Conservation (phyloP, 1,140 invertebrate species). For the Conus ventricosus region DNA sequence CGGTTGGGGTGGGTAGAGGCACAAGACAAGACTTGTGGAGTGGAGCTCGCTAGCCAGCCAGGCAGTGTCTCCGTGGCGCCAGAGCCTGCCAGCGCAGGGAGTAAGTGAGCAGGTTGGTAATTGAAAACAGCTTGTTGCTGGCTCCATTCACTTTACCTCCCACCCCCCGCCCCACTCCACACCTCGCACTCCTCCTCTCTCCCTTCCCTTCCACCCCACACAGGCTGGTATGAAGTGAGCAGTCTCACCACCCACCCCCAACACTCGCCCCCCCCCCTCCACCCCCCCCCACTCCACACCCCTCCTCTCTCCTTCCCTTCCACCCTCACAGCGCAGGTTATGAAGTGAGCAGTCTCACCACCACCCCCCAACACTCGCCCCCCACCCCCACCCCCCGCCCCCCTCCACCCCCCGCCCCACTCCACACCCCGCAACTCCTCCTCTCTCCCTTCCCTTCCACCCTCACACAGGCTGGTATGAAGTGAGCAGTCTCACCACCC, state of each 20-base stretch:
- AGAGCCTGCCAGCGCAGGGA: neutral
- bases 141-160: neutral
- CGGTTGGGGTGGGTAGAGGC: neutral
- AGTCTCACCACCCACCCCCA: no score
- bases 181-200: neutral
- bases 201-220: neutral
- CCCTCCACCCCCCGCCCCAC: neutral
- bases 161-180: neutral
- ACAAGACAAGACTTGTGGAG: neutral
- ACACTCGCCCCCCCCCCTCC: neutral
- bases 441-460: neutral
- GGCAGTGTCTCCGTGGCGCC: slow-evolving; percentile 19
- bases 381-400: no score
- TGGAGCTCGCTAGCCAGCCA: neutral
- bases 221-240: no score
- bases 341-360: no score
- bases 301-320: neutral
- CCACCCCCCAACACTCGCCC: no score
- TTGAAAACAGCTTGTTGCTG: slow-evolving; percentile 27
- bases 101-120: slow-evolving; percentile 12
- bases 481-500: no score
- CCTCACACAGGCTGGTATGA: no score
- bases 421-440: neutral
- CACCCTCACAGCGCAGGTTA: no score
- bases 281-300: neutral